Base-by-base conservation (phyloP, 2,797 vertebrate genomes). In the Mallotus villosus region DNA sequence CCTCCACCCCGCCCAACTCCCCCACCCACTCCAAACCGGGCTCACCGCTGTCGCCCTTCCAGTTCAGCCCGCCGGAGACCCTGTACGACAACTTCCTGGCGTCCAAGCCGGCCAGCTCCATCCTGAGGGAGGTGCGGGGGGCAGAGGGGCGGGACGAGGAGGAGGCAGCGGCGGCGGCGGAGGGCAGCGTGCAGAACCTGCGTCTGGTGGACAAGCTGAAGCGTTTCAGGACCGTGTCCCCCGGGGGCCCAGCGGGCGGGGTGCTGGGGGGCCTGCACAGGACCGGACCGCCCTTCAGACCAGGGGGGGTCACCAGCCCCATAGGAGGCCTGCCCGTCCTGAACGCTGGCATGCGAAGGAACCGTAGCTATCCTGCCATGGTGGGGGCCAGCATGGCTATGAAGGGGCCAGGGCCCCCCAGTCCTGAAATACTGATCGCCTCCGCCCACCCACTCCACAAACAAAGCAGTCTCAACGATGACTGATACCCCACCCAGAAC, bases 311-410 rank as follows among this genome's bases (percentile, higher is more conserved):
- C 72, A 90, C 94, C 72, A 83, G 79, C 66, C 41, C 93, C 90
- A 88, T 96, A 1, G 93, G 92, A 1, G 94, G 94, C 70, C 91
- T 98, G 74, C 93, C 95, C 58, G 84, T 81, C 72, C 85, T 97
- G 76, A 95, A 92, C 62, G 86, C 92, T 1, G 96, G 97, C 73
- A 94, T 99, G 78, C 93, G 97, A 21, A 92, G 97, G 86, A 99
- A 99, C 57, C 93, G 94, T 41, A 99, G 97, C 90, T 98, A 97
- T 78, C 97, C 97, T 12, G 94, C 95, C 67, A 95, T 98, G 96
- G 96, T 99, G 74, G 97, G 97, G 37, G 97, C 97, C 81, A 98
- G 97, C 82, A 97, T 99, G 97, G 95, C 96, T 57, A 98, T 98
- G 97, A 98, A 97, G 81, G 96, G 94, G 73, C 95, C 96, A 0